phyloP scores from a whole-genome alignment of 2,888 invertebrate genomes.

The Hydroisotoma schaefferi region DNA sequence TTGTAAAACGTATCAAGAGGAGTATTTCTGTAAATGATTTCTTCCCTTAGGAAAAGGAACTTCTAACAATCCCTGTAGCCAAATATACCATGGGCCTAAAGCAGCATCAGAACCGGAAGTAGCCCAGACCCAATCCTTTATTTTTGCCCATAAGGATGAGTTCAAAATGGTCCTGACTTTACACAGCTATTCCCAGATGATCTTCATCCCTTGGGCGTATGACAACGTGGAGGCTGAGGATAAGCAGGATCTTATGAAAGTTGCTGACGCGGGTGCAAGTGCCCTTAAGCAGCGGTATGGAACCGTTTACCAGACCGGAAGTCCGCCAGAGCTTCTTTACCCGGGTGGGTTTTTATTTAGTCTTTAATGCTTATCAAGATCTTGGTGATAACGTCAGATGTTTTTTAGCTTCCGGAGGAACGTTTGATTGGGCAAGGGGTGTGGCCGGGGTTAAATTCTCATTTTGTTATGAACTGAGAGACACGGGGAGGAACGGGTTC shows the following conservation, averaged over 20 bases:
- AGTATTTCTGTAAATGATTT: no score
- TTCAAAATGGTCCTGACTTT: slow-evolving; percentile 60
- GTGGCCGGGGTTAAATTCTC: slow-evolving; percentile 56
- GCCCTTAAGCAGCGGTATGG: slow-evolving; percentile 42
- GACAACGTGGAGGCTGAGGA: slow-evolving; percentile 40
- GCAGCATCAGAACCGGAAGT: slow-evolving; percentile 78
- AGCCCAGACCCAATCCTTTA: slow-evolving; percentile 64
- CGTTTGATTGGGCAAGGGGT: slow-evolving; percentile 76
- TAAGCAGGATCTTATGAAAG: slow-evolving; percentile 40
- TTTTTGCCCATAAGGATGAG: slow-evolving; percentile 51
- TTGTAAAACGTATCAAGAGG: background rate
- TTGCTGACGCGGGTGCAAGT: slow-evolving; percentile 41
- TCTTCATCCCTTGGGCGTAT: slow-evolving; percentile 61
- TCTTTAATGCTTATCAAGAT: background rate
- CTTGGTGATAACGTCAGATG: background rate
- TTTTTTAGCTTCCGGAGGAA: slow-evolving; percentile 60
- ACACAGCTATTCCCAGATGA: slow-evolving; percentile 63
- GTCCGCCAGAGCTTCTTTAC: slow-evolving; percentile 46
- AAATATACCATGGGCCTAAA: slow-evolving; percentile 67
- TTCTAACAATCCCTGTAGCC: slow-evolving; percentile 68
- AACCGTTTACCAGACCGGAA: slow-evolving; percentile 46
- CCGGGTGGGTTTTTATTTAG: slow-evolving; percentile 11
- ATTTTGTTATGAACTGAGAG: slow-evolving; percentile 43
- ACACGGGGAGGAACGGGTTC: slow-evolving; percentile 39
- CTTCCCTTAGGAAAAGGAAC: slow-evolving; percentile 58